Conservation (phyloP, 2,113 vertebrate species). For the Cygnus atratus region DNA sequence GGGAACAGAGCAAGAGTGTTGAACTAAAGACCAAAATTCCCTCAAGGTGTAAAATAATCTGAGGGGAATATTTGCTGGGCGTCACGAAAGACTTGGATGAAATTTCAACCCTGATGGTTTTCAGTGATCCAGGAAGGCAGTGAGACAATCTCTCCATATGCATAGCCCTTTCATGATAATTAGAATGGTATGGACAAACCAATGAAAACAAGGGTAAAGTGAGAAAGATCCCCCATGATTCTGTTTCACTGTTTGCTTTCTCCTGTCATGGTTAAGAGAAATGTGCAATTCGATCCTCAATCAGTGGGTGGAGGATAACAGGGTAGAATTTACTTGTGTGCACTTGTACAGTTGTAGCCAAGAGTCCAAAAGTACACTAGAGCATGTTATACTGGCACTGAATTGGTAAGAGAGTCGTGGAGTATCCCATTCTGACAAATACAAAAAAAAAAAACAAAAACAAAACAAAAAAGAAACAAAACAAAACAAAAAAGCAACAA, state of each 20-base stretch:
- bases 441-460: constrained; percentile 15
- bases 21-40: constrained; percentile 86
- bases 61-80: constrained; percentile 83
- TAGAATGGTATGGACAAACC: constrained; percentile 83
- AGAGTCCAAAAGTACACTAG: constrained; percentile 86
- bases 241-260: constrained; percentile 86
- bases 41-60: constrained; percentile 86
- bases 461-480: constrained; percentile 32
- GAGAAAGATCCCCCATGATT: constrained; percentile 82
- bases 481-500: neutral
- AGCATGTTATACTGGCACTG: constrained; percentile 83
- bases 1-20: constrained; percentile 85
- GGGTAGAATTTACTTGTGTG: constrained; percentile 89
- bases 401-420: constrained; percentile 80
- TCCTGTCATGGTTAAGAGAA: constrained; percentile 86
- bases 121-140: constrained; percentile 83
- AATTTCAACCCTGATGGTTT: constrained; percentile 85
- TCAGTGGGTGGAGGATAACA: constrained; percentile 86
- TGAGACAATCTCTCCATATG: constrained; percentile 82
- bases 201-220: constrained; percentile 82
- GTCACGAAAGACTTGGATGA: constrained; percentile 84
- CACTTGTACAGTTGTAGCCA: constrained; percentile 89
- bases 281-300: constrained; percentile 86
- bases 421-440: constrained; percentile 81
- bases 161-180: constrained; percentile 84